A percentile compares a stretch with the other conserved stretches of the same genome.
Conservation (phyloP, 2,113 vertebrate species). For the Crotophaga sulcirostris region DNA sequence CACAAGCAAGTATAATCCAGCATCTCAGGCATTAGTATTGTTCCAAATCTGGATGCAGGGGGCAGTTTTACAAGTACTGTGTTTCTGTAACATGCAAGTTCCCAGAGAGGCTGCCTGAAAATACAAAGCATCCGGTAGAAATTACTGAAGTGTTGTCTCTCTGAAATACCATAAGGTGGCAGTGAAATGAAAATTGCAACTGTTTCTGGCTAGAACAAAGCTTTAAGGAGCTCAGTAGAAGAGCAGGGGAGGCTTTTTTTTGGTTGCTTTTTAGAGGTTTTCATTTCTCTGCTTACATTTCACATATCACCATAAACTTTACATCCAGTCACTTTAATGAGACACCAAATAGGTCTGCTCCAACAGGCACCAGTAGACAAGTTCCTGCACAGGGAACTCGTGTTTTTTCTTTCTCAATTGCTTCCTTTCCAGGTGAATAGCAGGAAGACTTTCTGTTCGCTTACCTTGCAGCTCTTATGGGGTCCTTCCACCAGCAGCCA, state of each 20-base stretch:
- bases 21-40: not conserved
- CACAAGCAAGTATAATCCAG: not conserved
- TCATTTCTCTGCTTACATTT: not conserved
- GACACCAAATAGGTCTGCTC: not conserved
- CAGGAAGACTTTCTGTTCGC: not conserved
- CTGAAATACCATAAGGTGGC: conserved; percentile 60
- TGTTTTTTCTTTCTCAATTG: not conserved
- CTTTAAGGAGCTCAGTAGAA: not conserved
- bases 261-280: not conserved
- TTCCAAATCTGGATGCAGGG: not conserved
- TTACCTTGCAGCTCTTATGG: not conserved
- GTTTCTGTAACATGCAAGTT: not conserved
- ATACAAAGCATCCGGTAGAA: rapidly evolving
- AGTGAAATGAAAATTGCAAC: conserved; percentile 31
- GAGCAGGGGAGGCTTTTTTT: not conserved
- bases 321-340: not conserved
- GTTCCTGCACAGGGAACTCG: not conserved
- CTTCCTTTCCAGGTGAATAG: not conserved
- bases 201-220: conserved; percentile 7
- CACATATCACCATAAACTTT: not conserved
- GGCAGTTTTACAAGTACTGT: not conserved
- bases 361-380: not conserved
- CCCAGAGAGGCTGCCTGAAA: not conserved
- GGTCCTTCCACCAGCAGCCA: not conserved
- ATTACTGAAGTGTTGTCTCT: conserved; percentile 33